Evolutionary conservation across 92 coral and sea anemone genomes (phyloP).

Genomic region (Palythoa heliodiscus): DNA sequence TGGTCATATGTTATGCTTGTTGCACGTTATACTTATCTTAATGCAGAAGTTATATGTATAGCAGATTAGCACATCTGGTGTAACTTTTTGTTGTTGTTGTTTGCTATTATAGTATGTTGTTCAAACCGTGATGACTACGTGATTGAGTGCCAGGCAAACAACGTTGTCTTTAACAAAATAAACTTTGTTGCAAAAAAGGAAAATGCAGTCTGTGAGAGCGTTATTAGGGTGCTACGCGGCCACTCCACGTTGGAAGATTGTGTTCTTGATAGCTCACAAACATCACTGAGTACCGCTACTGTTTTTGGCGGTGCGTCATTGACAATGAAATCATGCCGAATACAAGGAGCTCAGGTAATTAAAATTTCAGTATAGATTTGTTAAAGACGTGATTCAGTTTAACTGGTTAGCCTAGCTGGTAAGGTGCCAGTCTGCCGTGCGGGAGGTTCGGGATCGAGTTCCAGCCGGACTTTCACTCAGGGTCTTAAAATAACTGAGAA

Average conservation of each 20-base stretch:
- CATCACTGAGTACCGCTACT: constrained; percentile 63
- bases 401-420: too few species aligned
- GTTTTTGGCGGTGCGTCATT: constrained; percentile 3
- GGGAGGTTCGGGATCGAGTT: too few species aligned
- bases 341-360: constrained; percentile 40
- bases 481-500: too few species aligned
- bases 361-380: neutral
- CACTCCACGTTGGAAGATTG: constrained; percentile 70
- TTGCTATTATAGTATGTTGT: constrained; percentile 33
- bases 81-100: neutral
- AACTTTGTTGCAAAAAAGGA: constrained; percentile 61
- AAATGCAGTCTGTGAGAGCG: constrained; percentile 54
- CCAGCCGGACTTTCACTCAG: too few species aligned
- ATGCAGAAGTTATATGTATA: too few species aligned
- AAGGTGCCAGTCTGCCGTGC: too few species aligned
- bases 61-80: too few species aligned
- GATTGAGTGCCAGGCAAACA: constrained; percentile 63
- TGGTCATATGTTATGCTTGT: too few species aligned
- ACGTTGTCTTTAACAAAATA: constrained; percentile 64
- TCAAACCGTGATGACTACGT: constrained; percentile 25
- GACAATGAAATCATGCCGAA: constrained; percentile 23
- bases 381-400: too few species aligned
- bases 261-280: constrained; percentile 64
- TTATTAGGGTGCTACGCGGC: constrained; percentile 72
- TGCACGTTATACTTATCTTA: too few species aligned